Evolutionary conservation across 2,113 vertebrate species (phyloP), one percentile per base, ranked within the genome.

Genomic region (Gambusia holbrooki): DNA sequence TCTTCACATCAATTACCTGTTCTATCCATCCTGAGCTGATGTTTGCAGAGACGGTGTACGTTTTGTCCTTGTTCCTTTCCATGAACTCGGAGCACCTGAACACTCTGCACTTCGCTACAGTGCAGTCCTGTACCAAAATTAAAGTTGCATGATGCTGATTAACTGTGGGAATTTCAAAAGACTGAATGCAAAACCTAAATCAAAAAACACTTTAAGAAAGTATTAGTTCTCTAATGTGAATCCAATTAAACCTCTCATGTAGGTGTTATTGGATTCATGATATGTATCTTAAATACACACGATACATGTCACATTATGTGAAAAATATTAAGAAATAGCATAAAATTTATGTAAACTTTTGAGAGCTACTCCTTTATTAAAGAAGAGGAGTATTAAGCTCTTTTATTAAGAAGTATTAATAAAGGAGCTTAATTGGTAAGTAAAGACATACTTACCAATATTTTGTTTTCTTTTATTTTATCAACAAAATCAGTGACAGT

Each of bases 21-120:
- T 91, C 81, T 69, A 94, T 74, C 95, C 94, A 96, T 30, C n/a
- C 14, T 1, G 95, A 95, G 76, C 91, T 94, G 3, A 96, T 79
- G 70, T 94, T 92, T 27, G 93, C 95, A 68, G 91, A 90, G 68
- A 96, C 91, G 27, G 19, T 80, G 84, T 94, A 95, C 1, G 71
- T 74, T n/a, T 32, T 76, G 0, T 51, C 54, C 3, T 92, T 88
- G n/a, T 74, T 73, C 79, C 73, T 83, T 25, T 1, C 83, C 71
- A 75, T 94, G 77, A 76, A 82, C 19, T 7, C 14, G 0, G 19
- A 81, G 79, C 96, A 96, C 35, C 0, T 90, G 76, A 96, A 90
- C 42, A 86, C 85, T 14, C 69, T 61, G 54, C 96, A 96, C 0
- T 1, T 61, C 0, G 95, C 94, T 3, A 94, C 73, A 27, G 87